Base-by-base conservation (phyloP, 2,797 vertebrate genomes). In the Gallinago nigripennis region DNA sequence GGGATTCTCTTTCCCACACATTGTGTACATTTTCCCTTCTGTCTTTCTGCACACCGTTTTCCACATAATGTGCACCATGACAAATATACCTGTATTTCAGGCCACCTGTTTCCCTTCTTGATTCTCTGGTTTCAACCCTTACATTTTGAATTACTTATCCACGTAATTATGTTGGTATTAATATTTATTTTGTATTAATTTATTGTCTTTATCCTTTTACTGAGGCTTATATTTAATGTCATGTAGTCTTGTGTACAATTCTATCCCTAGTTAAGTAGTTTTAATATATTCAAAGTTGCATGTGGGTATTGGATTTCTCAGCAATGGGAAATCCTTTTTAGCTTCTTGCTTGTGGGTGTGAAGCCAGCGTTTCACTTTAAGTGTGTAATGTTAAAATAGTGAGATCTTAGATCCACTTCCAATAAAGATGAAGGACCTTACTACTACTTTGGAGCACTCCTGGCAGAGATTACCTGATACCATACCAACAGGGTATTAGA, bases 381-480 rank as follows among this genome's bases (percentile, higher is more conserved):
- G 6, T 21, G 17, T 0, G 0, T 31, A 9, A n/a, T 60, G 19
- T 50, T 78, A 51, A 66, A 71, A 35, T 16, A 7, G 1, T 12
- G 3, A 19, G 13, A 8, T 11, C 35, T 50, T 48, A 65, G 51
- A 37, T 37, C 17, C 35, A 72, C 7, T 37, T 65, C 35, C 15
- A 65, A 4, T 14, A 37, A n/a, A 53, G 37, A 12, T 9, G 35
- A 68, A 23, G 11, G n/a, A 69, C 12, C 35, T 73, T 28, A 13
- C 10, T 7, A 1, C 6, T n/a, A 16, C 30, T 16, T 57, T 27
- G 31, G n/a, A 63, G 6, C 13, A 25, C 54, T 86, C 5, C 41
- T 82, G 18, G 48, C 30, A 60, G 45, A 68, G 10, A 9, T 43
- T 39, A 21, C 33, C 30, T 64, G 24, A 11, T 18, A 4, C 5